A percentile compares a stretch with the other conserved stretches of the same genome.
These are phyloP conservation scores for Acronicta psi DNA, from an alignment of 2,888 invertebrate species.

Conservation along the genomic window DNA sequence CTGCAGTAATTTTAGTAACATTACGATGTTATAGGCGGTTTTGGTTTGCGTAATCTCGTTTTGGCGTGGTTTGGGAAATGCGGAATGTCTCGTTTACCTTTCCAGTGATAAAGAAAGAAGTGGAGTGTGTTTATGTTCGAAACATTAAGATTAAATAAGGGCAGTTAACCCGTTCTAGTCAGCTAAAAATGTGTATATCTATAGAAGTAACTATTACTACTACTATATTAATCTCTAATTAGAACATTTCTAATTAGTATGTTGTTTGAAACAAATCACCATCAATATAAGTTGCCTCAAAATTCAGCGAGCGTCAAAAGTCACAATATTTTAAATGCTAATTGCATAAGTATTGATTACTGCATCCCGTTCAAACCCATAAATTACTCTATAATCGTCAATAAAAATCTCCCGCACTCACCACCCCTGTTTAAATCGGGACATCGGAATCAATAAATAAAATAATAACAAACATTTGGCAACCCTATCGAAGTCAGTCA, in stretches of 20 bases:
- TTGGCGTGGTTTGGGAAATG: conserved; percentile 23
- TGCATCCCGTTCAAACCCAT: conserved; percentile 21
- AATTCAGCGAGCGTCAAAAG: no score
- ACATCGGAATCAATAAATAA: conserved; percentile 67
- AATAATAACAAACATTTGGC: conserved; percentile 75
- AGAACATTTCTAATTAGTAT: no score
- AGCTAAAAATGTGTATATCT: no score
- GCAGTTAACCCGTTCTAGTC: no score
- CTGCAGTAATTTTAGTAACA: conserved; percentile 72
- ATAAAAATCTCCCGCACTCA: conserved; percentile 42
- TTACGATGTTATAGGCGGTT: conserved; percentile 58
- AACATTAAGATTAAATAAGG: not conserved
- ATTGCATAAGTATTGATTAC: conserved; percentile 19
- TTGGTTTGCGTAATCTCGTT: conserved; percentile 49
- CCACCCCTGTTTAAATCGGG: conserved; percentile 42
- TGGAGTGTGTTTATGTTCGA: not conserved
- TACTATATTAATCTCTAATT: no score
- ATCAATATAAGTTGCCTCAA: no score
- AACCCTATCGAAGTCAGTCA: conserved; percentile 78
- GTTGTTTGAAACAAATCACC: no score
- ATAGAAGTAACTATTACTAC: no score
- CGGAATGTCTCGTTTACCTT: conserved; percentile 1
- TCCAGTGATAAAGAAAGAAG: conserved; percentile 9
- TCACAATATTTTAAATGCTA: not conserved
- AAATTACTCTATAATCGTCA: conserved; percentile 43